A percentile compares a stretch with the other conserved stretches of the same genome.
Conservation (phyloP, 2,888 invertebrate genomes). For the Catocala nupta region DNA sequence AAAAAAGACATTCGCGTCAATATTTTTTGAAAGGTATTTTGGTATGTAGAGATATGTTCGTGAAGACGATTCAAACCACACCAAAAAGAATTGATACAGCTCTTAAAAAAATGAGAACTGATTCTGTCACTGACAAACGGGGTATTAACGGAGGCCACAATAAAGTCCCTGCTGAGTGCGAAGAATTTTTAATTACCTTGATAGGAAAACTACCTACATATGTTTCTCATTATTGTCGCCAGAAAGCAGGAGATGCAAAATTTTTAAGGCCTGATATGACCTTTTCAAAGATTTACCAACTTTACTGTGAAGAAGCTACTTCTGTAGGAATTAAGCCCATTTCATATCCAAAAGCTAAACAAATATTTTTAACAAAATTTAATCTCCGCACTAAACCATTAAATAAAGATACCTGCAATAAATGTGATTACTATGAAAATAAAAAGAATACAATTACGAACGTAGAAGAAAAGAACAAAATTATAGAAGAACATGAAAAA, state of each 20-base stretch:
- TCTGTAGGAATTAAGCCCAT: slow-evolving; percentile 13
- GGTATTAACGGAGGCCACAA: slow-evolving; percentile 24
- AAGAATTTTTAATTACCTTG: slow-evolving; percentile 23
- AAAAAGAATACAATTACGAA: no score
- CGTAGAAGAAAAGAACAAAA: no score
- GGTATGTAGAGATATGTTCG: slow-evolving; percentile 23
- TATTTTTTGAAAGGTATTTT: slow-evolving; percentile 22
- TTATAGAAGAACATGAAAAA: no score
- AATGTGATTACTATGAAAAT: no score
- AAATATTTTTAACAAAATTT: slow-evolving; percentile 16
- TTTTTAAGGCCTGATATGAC: slow-evolving; percentile 28
- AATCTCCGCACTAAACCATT: no score
- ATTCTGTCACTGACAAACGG: slow-evolving; percentile 22
- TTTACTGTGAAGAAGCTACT: slow-evolving; percentile 18
- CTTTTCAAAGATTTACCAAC: slow-evolving; percentile 24
- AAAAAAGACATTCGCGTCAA: no score
- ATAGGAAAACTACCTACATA: slow-evolving; percentile 26
- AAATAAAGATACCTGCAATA: no score
- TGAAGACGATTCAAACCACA: slow-evolving; percentile 23
- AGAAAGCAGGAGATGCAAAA: slow-evolving; percentile 14
- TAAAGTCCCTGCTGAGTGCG: no score
- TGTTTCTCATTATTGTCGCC: slow-evolving; percentile 25
- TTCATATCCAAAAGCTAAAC: slow-evolving; percentile 20
- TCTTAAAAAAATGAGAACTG: slow-evolving; percentile 21
- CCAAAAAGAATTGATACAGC: slow-evolving; percentile 22